A percentile compares a stretch with the other conserved stretches of the same genome.
Evolutionary conservation across 2,797 vertebrate genomes (phyloP).

Genomic region (Gambusia yucatana): DNA sequence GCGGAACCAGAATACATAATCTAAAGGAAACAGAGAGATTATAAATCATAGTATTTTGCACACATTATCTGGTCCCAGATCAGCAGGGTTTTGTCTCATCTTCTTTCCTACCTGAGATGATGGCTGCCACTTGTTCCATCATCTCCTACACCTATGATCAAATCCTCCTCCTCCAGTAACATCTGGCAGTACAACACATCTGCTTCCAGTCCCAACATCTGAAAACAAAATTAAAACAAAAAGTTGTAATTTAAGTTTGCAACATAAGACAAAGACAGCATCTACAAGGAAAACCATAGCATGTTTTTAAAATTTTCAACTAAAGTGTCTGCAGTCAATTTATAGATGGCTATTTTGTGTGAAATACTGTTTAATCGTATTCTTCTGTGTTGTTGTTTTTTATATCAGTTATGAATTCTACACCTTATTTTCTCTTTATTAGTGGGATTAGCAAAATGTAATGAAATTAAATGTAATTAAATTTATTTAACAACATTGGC

Average conservation of each 20-base stretch:
- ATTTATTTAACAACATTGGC: slow-evolving; percentile 54
- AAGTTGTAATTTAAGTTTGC: background rate
- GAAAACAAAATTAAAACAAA: background rate
- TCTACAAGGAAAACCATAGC: background rate
- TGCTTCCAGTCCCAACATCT: slow-evolving; percentile 47
- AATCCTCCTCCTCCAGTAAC: slow-evolving; percentile 69
- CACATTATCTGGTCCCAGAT: background rate
- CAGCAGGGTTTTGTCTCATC: background rate
- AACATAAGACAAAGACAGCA: background rate
- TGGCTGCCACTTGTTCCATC: slow-evolving; percentile 36
- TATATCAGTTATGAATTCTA: background rate
- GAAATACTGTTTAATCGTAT: background rate
- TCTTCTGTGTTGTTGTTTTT: background rate
- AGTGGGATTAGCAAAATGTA: background rate
- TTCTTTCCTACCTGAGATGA: slow-evolving; percentile 60
- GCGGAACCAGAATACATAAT: slow-evolving; percentile 50
- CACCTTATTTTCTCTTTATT: background rate
- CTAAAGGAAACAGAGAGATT: slow-evolving; percentile 25
- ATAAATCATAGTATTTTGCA: background rate
- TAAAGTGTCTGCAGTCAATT: background rate
- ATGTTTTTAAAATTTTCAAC: background rate
- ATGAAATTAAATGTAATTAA: background rate
- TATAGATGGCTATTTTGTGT: background rate
- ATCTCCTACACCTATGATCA: slow-evolving; percentile 56
- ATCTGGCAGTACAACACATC: slow-evolving; percentile 69